These are phyloP conservation scores for Neopipo cinnamomea DNA, from an alignment of 2,113 vertebrate genomes.

Conservation along the genomic window DNA sequence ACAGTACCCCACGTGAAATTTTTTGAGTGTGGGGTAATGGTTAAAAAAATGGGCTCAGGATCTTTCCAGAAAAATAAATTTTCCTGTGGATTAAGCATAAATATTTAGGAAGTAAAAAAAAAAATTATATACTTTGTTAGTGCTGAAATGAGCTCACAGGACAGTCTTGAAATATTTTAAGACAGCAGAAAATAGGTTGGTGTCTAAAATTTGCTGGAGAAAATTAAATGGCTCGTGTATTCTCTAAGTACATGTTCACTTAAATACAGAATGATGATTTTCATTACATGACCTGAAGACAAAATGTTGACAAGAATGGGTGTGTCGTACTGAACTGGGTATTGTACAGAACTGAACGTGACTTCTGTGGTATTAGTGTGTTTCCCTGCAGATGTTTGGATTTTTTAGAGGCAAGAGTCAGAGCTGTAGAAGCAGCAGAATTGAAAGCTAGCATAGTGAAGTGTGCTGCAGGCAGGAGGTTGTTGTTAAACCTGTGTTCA, in stretches of 20 bases:
- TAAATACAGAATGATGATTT: background rate
- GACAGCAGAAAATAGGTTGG: background rate
- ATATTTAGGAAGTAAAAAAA: background rate
- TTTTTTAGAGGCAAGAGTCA: background rate
- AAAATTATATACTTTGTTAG: background rate
- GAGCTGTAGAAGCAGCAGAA: background rate
- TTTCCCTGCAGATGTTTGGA: background rate
- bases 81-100: background rate
- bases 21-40: background rate
- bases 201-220: background rate
- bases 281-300: background rate
- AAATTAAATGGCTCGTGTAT: background rate
- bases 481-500: background rate
- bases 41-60: background rate
- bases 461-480: background rate
- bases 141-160: background rate
- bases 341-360: background rate
- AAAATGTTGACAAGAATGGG: background rate
- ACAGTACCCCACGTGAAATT: background rate
- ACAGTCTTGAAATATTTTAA: background rate
- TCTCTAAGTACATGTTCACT: rapidly evolving
- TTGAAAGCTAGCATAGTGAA: background rate
- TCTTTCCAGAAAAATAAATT: background rate
- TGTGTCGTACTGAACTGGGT: background rate
- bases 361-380: background rate